Conservation (phyloP, 2,888 invertebrate species). For the Tinea semifulvella region DNA sequence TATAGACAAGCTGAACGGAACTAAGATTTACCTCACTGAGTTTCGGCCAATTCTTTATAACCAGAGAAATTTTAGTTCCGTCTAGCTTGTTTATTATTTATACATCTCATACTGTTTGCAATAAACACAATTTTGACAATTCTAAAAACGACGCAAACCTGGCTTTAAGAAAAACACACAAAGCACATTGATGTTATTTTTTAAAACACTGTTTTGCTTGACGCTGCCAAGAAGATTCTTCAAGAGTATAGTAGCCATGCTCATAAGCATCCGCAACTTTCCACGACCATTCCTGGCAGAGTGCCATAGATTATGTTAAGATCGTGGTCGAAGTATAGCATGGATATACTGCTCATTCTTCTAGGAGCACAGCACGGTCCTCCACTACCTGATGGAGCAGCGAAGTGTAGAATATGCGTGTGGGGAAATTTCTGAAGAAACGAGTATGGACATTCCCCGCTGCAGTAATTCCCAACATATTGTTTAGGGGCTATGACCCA, state of each 20-base stretch:
- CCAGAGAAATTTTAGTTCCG: no score
- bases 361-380: slow-evolving; percentile 95
- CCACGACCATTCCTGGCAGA: slow-evolving; percentile 94
- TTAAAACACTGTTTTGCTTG: no score
- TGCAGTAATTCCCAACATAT: slow-evolving; percentile 96
- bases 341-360: slow-evolving; percentile 85
- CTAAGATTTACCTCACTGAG: no score
- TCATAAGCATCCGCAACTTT: slow-evolving; percentile 91
- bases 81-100: no score
- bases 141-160: no score
- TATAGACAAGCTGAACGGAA: no score
- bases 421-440: slow-evolving; percentile 88
- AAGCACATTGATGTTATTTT: no score
- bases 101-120: no score
- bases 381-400: slow-evolving; percentile 77
- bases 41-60: no score
- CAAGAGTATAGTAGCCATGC: slow-evolving; percentile 26
- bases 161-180: no score
- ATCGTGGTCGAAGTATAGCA: slow-evolving; percentile 92
- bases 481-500: slow-evolving; percentile 96
- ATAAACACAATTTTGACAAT: no score
- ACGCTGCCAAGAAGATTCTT: no score
- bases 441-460: slow-evolving; percentile 91
- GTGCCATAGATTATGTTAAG: slow-evolving; percentile 87
- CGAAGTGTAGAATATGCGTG: slow-evolving; percentile 86